Conservation (phyloP, 1,140 invertebrate genomes). For the Cyphomyrmex costatus region DNA sequence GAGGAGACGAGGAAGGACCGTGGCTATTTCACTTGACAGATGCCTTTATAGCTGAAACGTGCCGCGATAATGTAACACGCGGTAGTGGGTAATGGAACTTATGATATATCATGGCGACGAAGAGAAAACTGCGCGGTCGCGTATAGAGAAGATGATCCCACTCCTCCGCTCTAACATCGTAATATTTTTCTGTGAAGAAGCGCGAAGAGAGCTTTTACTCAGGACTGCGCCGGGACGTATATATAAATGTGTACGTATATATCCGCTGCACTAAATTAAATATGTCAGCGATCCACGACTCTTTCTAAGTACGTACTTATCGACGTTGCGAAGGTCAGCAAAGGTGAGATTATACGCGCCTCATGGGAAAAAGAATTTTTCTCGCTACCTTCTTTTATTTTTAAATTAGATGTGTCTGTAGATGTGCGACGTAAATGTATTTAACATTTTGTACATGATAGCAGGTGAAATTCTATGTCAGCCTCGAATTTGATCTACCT, state of each 20-base stretch:
- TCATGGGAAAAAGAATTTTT: neutral
- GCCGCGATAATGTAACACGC: conserved; percentile 78
- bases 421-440: neutral
- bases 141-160: conserved; percentile 63
- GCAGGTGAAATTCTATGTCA: neutral
- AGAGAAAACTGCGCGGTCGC: conserved; percentile 31
- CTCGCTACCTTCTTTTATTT: neutral
- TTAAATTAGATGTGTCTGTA: neutral
- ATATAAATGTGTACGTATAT: neutral
- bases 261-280: conserved; percentile 46
- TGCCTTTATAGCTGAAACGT: conserved; percentile 79
- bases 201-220: conserved; percentile 65
- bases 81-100: conserved; percentile 78
- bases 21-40: conserved; percentile 77
- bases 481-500: neutral
- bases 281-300: conserved; percentile 38
- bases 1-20: conserved; percentile 62
- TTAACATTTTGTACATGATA: conserved; percentile 4
- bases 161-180: conserved; percentile 49
- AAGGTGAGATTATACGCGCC: conserved; percentile 12
- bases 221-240: neutral
- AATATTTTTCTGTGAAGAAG: conserved; percentile 68
- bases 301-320: conserved; percentile 41
- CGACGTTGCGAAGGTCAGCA: neutral
- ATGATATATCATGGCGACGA: conserved; percentile 78